Base-by-base conservation (phyloP, 2,797 vertebrate species). In the Hoplostethus mediterraneus region DNA sequence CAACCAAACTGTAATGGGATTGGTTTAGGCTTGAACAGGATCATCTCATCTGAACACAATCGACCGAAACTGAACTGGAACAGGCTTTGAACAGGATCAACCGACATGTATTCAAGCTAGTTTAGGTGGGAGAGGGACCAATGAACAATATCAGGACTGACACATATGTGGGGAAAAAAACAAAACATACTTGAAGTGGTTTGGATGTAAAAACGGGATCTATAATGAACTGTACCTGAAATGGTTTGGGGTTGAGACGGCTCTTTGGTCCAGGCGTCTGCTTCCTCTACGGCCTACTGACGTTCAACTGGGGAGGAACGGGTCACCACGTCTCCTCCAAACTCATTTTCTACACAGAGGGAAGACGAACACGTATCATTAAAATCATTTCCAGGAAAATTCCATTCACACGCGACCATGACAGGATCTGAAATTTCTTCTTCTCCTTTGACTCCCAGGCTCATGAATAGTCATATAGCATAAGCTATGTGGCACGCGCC, bases 341-440 rank as follows among this genome's bases (percentile, higher is more conserved):
- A 92, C 87, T 96, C 96, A 97, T 97, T 94, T 94, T 97, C 97
- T 98, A 63, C 82, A 92, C 73, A 81, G 57, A 73, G 51, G 72
- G 75, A 77, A 75, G 80, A 71, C 83, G 63, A 83, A 71, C 57
- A 81, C 53, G 60, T 76, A 68, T 90, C 87, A 85, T 90, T 92
- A 88, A 83, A 86, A 86, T 82, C 53, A 80, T 89, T 85, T 81
- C 77, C 87, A 87, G 80, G 84, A 87, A 90, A 90, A 93, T 89
- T 76, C 25, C 54, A 68, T 76, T 73, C 84, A 81, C 64, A 74
- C 53, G 40, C 82, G 79, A 62, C 75, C 72, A 53, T 62, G 69
- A 58, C 81, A 79, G 84, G 72, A 75, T 85, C 73, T 75, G 73
- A 87, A 80, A 75, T 73, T 71, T 74, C 72, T 80, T 79, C 71